Base-by-base conservation (phyloP, 2,113 vertebrate species). In the Crypturellus undulatus region DNA sequence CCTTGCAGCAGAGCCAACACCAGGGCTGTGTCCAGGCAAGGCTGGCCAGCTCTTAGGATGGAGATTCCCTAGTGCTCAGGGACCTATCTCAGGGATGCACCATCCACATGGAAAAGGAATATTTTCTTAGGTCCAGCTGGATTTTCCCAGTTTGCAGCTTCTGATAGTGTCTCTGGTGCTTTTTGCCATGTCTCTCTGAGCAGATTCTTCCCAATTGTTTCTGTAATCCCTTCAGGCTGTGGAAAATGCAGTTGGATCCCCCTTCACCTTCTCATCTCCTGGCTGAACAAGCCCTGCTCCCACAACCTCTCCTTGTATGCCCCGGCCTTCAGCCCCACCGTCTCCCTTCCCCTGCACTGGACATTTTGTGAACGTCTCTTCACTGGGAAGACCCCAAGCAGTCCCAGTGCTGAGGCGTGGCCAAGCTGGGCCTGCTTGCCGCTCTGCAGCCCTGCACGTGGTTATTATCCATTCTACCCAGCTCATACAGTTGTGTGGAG, bases 181-280 rank as follows among this genome's bases (percentile, higher is more conserved):
- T 42, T 30, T 7, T 2, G 47, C 51, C 7, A 24, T 0, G 0
- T 32, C 71, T 15, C 21, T 18, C 51, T 3, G 10, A 78, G 58
- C 43, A 47, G 45, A 92, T 49, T 28, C 10, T 10, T 45, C n/a
- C 59, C 38, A 4, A 9, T 25, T 6, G 20, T 16, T 30, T 51
- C 59, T 16, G 17, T 4, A 20, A 67, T 34, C 16, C 51, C 16
- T 67, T 22, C 62, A n/a, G 38, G 67, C 45, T 67, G 21, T 20
- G 36, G 34, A 21, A 67, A 28, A 62, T 43, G 40, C 30, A 14
- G 5, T 1, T 47, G 45, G 20, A 67, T 4, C 7, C 13, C 14
- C 7, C 52, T 42, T 28, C 40, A 11, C 30, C 34, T 68, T 19
- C 34, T 52, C 7, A 20, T 38, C 63, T 76, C 18, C 49, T 14